These are phyloP conservation scores for Timema cristinae DNA, from an alignment of 2,888 invertebrate genomes.

Conservation along the genomic window DNA sequence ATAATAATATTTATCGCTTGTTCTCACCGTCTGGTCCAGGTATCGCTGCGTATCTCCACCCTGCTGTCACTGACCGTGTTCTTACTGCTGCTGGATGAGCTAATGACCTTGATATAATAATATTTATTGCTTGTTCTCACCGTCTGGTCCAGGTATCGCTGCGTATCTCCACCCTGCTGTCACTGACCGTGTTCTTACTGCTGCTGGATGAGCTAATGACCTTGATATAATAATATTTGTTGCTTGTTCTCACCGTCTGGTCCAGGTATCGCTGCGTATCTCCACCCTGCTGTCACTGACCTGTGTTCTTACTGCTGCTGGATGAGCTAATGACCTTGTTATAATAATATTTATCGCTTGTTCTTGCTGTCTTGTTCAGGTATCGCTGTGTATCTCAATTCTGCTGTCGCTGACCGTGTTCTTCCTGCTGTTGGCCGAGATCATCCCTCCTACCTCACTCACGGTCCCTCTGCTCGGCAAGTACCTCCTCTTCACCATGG, in stretches of 20 bases:
- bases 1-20: too few relatives aligned
- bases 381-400: conserved; percentile 93
- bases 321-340: conserved; percentile 72
- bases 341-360: too few relatives aligned
- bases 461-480: conserved; percentile 89
- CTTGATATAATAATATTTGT: too few relatives aligned
- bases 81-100: conserved; percentile 88
- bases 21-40: conserved; percentile 35
- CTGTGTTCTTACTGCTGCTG: conserved; percentile 88
- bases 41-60: conserved; percentile 93
- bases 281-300: conserved; percentile 89
- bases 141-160: conserved; percentile 71
- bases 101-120: too few relatives aligned
- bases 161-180: conserved; percentile 89
- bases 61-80: conserved; percentile 90
- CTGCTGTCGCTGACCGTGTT: conserved; percentile 90
- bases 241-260: not conserved
- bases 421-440: conserved; percentile 88
- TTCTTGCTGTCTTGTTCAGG: conserved; percentile 35
- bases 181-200: conserved; percentile 91
- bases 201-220: conserved; percentile 84
- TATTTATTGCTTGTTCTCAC: too few relatives aligned
- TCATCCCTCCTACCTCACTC: conserved; percentile 90
- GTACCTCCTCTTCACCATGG: conserved; percentile 92
- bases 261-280: conserved; percentile 80